phyloP scores from a whole-genome alignment of 2,797 vertebrate genomes.

The Emys orbicularis region DNA sequence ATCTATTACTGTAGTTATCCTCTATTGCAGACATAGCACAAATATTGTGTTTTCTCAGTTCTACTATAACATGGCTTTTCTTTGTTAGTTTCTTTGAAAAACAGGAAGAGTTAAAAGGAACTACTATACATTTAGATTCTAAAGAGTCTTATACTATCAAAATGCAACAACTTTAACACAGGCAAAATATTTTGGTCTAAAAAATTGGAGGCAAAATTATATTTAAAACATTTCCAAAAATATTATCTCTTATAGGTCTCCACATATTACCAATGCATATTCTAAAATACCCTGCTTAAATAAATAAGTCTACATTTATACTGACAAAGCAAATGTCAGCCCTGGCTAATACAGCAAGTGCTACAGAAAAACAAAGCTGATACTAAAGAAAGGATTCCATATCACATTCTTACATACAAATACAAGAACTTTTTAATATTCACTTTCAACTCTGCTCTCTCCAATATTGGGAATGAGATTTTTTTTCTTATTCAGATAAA shows the following conservation, averaged over 20 bases:
- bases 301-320: not conserved
- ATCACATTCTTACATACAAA: not conserved
- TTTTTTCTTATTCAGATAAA: constrained; percentile 24
- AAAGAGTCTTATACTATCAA: not conserved
- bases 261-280: not conserved
- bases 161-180: not conserved
- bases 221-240: not conserved
- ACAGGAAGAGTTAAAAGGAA: not conserved
- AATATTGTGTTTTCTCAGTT: not conserved
- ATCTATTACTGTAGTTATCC: not conserved
- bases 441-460: constrained; percentile 43
- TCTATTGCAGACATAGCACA: not conserved
- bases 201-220: not conserved
- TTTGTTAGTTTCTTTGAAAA: not conserved
- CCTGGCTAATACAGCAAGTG: not conserved
- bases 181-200: not conserved
- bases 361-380: not conserved
- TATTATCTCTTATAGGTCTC: not conserved
- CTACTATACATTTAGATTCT: not conserved
- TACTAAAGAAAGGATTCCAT: not conserved
- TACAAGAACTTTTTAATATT: not conserved
- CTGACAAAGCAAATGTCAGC: constrained; percentile 24
- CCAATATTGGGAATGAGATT: constrained; percentile 13
- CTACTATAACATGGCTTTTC: not conserved
- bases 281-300: not conserved